Conservation (phyloP, 2,797 vertebrate species). For the Limosa lapponica region DNA sequence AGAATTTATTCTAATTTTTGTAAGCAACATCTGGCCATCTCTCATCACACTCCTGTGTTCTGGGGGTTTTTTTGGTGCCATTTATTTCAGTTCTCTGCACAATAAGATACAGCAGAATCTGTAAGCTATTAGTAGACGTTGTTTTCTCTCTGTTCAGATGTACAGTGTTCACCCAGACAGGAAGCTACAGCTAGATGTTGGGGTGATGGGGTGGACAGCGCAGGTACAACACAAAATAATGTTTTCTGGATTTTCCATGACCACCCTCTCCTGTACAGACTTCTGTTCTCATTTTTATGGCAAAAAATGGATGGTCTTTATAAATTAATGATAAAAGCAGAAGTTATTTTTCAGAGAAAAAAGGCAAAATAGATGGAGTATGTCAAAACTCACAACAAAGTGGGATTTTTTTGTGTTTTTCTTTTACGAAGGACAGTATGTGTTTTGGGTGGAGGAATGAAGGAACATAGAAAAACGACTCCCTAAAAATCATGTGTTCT, state of each 20-base stretch:
- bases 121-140: background rate
- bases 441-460: background rate
- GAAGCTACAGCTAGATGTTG: background rate
- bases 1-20: background rate
- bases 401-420: rapidly evolving
- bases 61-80: rapidly evolving
- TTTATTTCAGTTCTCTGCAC: background rate
- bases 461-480: background rate
- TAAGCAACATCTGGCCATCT: background rate
- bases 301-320: background rate
- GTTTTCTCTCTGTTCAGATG: background rate
- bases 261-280: rapidly evolving
- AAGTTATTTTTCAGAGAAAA: background rate
- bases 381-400: background rate
- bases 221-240: background rate
- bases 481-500: background rate
- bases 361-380: background rate
- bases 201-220: background rate
- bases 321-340: background rate
- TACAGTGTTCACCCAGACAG: background rate
- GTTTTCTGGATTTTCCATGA: background rate
- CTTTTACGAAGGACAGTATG: background rate
- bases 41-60: background rate
- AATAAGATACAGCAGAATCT: background rate
- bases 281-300: background rate